phyloP scores from a whole-genome alignment of 2,888 invertebrate species.

The Priocnemis perturbator region DNA sequence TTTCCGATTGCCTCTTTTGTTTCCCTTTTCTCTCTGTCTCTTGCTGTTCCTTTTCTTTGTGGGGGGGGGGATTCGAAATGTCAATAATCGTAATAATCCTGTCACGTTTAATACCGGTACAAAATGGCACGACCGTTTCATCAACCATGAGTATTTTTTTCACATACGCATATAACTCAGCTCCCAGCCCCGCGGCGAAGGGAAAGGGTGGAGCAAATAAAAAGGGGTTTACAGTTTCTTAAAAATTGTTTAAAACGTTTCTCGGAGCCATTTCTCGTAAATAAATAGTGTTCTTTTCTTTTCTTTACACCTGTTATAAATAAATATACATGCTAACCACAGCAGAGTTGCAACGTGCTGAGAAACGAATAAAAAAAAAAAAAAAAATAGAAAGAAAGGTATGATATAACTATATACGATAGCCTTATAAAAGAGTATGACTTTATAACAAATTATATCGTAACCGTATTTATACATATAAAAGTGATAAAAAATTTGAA shows the following conservation, averaged over 20 bases:
- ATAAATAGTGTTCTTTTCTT: conserved; percentile 39
- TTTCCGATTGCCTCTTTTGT: neutral
- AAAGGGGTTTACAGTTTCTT: too few relatives aligned
- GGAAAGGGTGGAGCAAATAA: neutral
- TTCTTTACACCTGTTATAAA: conserved; percentile 32
- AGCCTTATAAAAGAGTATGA: conserved; percentile 11
- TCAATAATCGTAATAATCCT: conserved; percentile 26
- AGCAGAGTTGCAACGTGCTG: conserved; percentile 33
- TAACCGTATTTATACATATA: conserved; percentile 9
- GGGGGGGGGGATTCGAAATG: conserved; percentile 8
- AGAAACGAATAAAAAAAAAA: conserved; percentile 18
- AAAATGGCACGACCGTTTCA: conserved; percentile 63
- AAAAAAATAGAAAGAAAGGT: neutral
- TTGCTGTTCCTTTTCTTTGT: too few relatives aligned
- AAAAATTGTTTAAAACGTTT: conserved; percentile 21
- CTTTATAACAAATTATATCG: conserved; percentile 13
- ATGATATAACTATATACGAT: conserved; percentile 7
- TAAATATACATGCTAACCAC: conserved; percentile 42
- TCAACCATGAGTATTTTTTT: conserved; percentile 40
- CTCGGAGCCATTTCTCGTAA: conserved; percentile 23
- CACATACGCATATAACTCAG: conserved; percentile 31
- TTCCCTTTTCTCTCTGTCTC: neutral
- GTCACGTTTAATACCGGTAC: conserved; percentile 41
- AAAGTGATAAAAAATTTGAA: conserved; percentile 19
- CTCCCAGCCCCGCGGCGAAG: conserved; percentile 16